Conservation (phyloP, 2,797 vertebrate genomes). For the Leptatherina wallacei region DNA sequence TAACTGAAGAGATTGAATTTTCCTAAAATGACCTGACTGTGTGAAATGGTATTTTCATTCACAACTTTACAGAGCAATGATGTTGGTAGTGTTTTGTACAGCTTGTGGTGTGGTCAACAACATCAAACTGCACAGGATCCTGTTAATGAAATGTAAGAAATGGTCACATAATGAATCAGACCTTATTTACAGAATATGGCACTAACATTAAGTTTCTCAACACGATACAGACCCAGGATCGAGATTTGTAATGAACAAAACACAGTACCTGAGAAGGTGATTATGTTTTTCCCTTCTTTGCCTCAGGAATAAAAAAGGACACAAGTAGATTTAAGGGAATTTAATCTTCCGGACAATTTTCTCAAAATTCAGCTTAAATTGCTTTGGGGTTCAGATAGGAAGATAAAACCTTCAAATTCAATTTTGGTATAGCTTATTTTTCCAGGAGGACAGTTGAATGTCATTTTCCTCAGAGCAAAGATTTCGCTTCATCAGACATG, state of each 20-base stretch:
- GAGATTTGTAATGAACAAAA: slow-evolving; percentile 1
- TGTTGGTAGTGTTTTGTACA: background rate
- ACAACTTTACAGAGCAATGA: background rate
- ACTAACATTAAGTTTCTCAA: background rate
- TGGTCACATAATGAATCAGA: background rate
- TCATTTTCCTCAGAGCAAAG: slow-evolving; percentile 32
- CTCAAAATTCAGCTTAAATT: slow-evolving; percentile 53
- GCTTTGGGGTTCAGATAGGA: slow-evolving; percentile 43
- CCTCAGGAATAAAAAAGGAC: slow-evolving; percentile 50
- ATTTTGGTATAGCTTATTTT: slow-evolving; percentile 57
- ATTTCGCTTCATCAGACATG: slow-evolving; percentile 37
- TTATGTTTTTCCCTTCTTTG: slow-evolving; percentile 21
- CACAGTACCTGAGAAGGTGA: slow-evolving; percentile 45
- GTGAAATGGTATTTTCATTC: background rate
- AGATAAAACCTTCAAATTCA: slow-evolving; percentile 58
- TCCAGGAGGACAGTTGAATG: slow-evolving; percentile 54
- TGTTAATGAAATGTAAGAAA: background rate
- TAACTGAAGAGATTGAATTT: background rate
- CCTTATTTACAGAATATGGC: background rate
- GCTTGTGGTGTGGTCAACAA: background rate
- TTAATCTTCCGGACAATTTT: slow-evolving; percentile 60
- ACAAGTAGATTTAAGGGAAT: slow-evolving; percentile 54
- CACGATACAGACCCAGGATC: background rate
- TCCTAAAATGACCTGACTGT: background rate
- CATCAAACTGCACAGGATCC: background rate